phyloP scores from a whole-genome alignment of 2,113 vertebrate genomes.

The Zosterops lateralis region DNA sequence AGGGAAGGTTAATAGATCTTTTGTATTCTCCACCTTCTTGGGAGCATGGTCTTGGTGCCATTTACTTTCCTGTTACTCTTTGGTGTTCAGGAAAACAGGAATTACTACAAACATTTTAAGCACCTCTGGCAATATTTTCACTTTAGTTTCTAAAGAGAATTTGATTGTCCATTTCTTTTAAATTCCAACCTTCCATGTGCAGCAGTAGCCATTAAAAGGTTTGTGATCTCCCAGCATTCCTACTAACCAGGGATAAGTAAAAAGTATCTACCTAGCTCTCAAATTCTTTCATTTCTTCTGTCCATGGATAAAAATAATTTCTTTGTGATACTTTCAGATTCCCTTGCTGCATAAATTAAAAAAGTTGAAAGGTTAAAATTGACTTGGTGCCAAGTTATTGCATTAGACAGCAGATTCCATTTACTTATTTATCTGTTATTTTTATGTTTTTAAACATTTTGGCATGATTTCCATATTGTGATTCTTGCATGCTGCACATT shows the following conservation, averaged over 20 bases:
- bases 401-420: conserved; percentile 62
- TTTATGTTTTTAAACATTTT: conserved; percentile 61
- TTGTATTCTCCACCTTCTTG: neutral
- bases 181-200: neutral
- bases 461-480: conserved; percentile 61
- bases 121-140: neutral
- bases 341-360: conserved; percentile 39
- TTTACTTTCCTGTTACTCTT: neutral
- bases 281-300: neutral
- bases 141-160: neutral
- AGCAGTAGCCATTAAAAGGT: neutral
- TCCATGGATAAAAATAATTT: conserved; percentile 11
- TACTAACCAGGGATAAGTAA: neutral
- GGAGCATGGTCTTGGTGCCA: rapidly evolving
- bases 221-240: neutral
- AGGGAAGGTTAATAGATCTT: neutral
- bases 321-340: conserved; percentile 2
- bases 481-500: conserved; percentile 49
- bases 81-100: neutral
- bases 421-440: conserved; percentile 66
- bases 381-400: conserved; percentile 49
- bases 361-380: conserved; percentile 58
- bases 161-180: neutral
- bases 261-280: neutral
- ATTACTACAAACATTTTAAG: neutral